Conservation (phyloP, 2,797 vertebrate species). For the Moxostoma hubbsi region DNA sequence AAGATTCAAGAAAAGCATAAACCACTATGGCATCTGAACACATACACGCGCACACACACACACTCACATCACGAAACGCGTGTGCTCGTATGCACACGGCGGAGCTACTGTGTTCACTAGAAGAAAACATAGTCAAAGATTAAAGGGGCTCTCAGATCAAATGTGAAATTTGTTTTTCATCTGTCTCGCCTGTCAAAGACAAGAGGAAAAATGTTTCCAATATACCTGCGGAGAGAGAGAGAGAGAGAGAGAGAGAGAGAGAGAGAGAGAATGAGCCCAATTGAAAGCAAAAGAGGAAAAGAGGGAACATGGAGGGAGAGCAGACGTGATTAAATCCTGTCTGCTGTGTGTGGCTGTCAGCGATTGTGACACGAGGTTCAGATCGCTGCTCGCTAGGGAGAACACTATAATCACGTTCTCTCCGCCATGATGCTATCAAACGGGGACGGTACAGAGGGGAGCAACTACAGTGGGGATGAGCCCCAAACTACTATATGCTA, state of each 20-base stretch:
- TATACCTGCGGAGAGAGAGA: conserved; percentile 57
- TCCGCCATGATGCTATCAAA: conserved; percentile 56
- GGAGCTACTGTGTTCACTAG: conserved; percentile 69
- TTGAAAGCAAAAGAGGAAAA: conserved; percentile 39
- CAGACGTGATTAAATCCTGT: conserved; percentile 63
- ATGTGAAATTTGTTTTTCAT: conserved; percentile 76
- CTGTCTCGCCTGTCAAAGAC: conserved; percentile 72
- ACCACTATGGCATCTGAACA: conserved; percentile 24
- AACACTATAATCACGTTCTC: conserved; percentile 55
- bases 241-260: conserved; percentile 53
- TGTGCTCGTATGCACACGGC: not conserved
- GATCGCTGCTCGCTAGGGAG: conserved; percentile 55
- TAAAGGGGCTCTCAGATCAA: conserved; percentile 79
- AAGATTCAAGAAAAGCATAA: conserved; percentile 25
- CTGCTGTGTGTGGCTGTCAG: conserved; percentile 60
- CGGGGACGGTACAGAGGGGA: conserved; percentile 35
- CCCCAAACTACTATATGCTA: not conserved
- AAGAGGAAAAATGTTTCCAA: conserved; percentile 57
- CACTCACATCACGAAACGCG: not conserved
- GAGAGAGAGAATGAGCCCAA: conserved; percentile 4
- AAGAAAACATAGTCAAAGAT: conserved; percentile 76
- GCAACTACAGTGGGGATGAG: not conserved
- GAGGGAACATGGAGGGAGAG: conserved; percentile 42
- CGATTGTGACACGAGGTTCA: conserved; percentile 58
- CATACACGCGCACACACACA: conserved; percentile 48